A percentile compares a stretch with the other conserved stretches of the same genome.
Evolutionary conservation across 2,113 vertebrate species (phyloP).

Genomic region (Panthera leo): DNA sequence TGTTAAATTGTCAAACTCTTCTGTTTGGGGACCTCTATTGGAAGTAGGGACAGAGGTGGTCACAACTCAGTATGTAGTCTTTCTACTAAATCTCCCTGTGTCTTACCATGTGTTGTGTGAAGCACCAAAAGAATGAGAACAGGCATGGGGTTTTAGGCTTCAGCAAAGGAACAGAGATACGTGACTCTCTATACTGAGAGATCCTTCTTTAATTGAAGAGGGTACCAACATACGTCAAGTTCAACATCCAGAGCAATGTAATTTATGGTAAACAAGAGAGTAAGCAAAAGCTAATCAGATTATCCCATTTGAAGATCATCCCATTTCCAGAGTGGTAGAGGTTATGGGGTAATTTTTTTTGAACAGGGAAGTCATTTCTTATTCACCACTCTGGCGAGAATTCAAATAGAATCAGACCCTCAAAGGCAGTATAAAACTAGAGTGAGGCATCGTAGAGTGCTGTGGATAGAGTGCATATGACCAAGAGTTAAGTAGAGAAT

Average conservation of each 20-base stretch:
- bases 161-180: neutral
- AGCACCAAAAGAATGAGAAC: neutral
- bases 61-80: neutral
- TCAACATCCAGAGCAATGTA: neutral
- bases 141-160: neutral
- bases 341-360: neutral
- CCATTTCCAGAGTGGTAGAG: neutral
- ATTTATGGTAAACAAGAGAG: neutral
- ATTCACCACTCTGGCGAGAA: neutral
- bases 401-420: neutral
- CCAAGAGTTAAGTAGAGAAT: neutral
- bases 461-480: neutral
- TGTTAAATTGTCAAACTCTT: neutral
- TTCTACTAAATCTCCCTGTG: neutral
- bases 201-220: neutral
- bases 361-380: neutral
- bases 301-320: neutral
- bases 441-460: neutral
- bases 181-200: neutral
- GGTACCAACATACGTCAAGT: neutral
- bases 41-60: neutral
- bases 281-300: neutral
- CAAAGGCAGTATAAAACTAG: neutral
- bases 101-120: neutral
- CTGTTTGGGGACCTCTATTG: neutral